These are phyloP conservation scores for Chymomyza amoena DNA, from an alignment of 2,888 invertebrate genomes.

Conservation along the genomic window DNA sequence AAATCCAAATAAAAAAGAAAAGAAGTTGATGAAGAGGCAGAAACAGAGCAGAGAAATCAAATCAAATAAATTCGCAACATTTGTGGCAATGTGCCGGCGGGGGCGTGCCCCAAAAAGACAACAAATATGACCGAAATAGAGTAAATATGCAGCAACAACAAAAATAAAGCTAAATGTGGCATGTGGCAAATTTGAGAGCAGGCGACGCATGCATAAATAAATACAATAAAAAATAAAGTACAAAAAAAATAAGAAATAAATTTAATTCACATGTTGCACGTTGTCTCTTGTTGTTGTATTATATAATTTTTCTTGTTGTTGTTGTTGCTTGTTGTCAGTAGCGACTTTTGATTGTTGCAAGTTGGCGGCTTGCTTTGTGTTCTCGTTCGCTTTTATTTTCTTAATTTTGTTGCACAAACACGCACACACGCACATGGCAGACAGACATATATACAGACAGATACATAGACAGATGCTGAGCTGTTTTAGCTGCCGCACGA, in stretches of 20 bases:
- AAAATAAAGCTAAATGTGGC: constrained; percentile 20
- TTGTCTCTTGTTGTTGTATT: background rate
- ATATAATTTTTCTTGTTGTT: background rate
- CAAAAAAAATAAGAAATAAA: constrained; percentile 37
- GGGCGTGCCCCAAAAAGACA: background rate
- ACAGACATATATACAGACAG: constrained; percentile 14
- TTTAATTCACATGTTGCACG: constrained; percentile 9
- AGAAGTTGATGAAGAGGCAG: background rate
- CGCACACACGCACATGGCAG: constrained; percentile 20
- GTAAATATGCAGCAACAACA: constrained; percentile 27
- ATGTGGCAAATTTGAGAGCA: background rate
- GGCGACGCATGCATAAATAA: constrained; percentile 32
- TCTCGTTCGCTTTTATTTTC: constrained; percentile 6
- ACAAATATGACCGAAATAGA: constrained; percentile 11
- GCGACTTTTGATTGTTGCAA: constrained; percentile 44
- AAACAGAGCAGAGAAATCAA: background rate
- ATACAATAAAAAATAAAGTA: constrained; percentile 10
- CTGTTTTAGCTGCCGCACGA: too few species aligned
- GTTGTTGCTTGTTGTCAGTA: constrained; percentile 33
- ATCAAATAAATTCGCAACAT: background rate
- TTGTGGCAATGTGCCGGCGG: background rate
- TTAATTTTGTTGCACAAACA: background rate
- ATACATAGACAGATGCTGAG: constrained; percentile 4
- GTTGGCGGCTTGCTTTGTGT: background rate
- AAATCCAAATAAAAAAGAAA: background rate